Conservation (phyloP, 2,797 vertebrate genomes). For the Harpia harpyja region DNA sequence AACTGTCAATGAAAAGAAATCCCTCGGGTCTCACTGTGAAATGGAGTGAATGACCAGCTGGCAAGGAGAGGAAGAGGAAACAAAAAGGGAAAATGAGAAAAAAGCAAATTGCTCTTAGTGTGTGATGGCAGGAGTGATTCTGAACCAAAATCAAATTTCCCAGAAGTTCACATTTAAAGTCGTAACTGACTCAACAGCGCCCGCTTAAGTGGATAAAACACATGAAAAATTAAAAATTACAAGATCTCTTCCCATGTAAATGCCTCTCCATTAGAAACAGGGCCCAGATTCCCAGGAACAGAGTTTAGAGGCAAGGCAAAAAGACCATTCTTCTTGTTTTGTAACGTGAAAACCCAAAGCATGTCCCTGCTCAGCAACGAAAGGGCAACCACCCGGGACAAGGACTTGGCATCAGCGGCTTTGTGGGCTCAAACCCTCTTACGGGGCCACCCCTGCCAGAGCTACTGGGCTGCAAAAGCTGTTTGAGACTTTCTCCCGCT, state of each 20-base stretch:
- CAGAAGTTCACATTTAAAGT: background rate
- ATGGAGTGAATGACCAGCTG: conserved; percentile 1
- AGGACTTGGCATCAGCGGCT: background rate
- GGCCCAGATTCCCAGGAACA: background rate
- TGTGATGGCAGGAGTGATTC: background rate
- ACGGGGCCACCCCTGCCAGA: background rate
- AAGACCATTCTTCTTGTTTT: background rate
- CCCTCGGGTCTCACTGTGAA: background rate
- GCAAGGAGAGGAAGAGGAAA: background rate
- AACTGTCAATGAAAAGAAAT: background rate
- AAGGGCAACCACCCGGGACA: background rate
- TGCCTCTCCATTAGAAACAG: background rate
- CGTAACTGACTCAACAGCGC: background rate
- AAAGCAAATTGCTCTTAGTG: background rate
- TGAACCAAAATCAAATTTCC: background rate
- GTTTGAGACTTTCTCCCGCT: background rate
- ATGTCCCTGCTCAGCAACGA: background rate
- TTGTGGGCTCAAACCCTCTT: background rate
- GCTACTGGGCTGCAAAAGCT: background rate
- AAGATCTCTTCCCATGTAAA: background rate
- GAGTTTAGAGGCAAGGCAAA: background rate
- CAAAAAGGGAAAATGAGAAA: background rate
- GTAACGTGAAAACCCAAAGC: background rate
- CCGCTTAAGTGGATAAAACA: background rate
- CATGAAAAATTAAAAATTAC: background rate